phyloP scores from a whole-genome alignment of 2,797 vertebrate genomes.

The Graptemys geographica region DNA sequence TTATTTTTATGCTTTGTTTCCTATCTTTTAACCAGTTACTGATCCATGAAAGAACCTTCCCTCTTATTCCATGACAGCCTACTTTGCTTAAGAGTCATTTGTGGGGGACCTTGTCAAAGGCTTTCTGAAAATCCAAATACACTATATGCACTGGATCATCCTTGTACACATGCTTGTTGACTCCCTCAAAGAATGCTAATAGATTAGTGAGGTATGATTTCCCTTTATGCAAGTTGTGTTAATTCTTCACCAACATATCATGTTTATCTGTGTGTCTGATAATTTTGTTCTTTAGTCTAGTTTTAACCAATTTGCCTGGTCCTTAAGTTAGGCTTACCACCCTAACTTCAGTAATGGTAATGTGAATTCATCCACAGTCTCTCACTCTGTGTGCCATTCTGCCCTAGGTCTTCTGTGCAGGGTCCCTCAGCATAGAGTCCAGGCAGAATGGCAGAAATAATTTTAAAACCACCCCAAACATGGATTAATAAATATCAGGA shows the following conservation, averaged over 20 bases:
- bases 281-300: not conserved
- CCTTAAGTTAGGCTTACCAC: not conserved
- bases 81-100: no score
- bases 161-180: no score
- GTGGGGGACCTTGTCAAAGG: no score
- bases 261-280: not conserved
- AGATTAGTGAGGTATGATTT: not conserved
- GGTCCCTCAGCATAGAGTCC: not conserved
- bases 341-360: no score
- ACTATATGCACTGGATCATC: no score
- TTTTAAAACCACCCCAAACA: not conserved
- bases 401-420: not conserved
- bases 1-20: no score
- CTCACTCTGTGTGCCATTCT: fast-evolving
- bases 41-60: no score
- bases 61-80: no score
- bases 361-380: not conserved
- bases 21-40: no score
- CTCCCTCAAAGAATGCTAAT: not conserved
- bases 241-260: not conserved
- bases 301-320: not conserved
- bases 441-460: not conserved
- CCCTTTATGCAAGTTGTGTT: not conserved
- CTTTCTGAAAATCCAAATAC: no score
- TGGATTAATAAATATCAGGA: not conserved